Conservation (phyloP, 2,888 invertebrate genomes). For the Idaea dimidiata region DNA sequence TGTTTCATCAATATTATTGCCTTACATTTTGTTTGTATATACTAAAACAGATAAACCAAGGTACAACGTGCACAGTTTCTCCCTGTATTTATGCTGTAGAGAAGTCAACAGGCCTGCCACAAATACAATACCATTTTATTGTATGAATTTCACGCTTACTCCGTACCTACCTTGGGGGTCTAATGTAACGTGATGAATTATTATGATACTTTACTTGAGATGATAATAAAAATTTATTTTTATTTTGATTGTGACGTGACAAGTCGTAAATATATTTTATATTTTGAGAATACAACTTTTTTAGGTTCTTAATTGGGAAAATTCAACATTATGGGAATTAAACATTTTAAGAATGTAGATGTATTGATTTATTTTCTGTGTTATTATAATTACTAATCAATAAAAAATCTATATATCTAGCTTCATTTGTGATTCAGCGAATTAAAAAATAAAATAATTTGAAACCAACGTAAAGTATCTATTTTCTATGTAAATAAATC, state of each 20-base stretch:
- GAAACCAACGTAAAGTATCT: neutral
- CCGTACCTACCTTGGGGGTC: slow-evolving; percentile 52
- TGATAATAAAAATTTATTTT: too few relatives aligned
- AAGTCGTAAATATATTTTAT: too few relatives aligned
- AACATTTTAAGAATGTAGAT: neutral
- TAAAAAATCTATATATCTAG: neutral
- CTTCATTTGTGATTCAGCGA: neutral
- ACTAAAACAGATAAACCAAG: neutral
- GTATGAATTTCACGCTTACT: slow-evolving; percentile 75
- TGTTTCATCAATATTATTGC: too few relatives aligned
- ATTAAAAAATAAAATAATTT: neutral
- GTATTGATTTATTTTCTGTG: neutral
- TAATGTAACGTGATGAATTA: slow-evolving; percentile 24
- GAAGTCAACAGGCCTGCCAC: slow-evolving; percentile 67
- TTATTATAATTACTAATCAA: neutral
- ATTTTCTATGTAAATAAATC: neutral
- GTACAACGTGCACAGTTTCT: slow-evolving; percentile 6
- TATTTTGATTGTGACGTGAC: too few relatives aligned
- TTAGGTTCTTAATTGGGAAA: too few relatives aligned
- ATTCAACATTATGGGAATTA: too few relatives aligned
- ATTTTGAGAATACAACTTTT: too few relatives aligned
- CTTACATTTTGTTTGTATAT: neutral
- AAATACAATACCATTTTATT: slow-evolving; percentile 78
- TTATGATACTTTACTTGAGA: slow-evolving; percentile 44
- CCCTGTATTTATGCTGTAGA: slow-evolving; percentile 41